phyloP scores from a whole-genome alignment of 2,888 invertebrate species.

The Molorchus minor region DNA sequence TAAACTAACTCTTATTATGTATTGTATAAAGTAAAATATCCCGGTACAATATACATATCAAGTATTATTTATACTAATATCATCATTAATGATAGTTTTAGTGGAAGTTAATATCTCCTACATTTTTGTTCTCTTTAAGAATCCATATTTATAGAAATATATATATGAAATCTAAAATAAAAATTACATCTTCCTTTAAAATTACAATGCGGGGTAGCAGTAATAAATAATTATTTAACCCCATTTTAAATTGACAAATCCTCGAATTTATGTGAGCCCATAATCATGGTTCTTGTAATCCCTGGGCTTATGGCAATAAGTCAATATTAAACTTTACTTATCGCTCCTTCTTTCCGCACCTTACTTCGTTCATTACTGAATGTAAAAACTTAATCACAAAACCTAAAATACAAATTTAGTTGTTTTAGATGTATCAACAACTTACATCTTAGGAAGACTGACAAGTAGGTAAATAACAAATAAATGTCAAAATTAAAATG shows the following conservation, averaged over 20 bases:
- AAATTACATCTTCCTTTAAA: background rate
- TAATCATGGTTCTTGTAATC: constrained; percentile 57
- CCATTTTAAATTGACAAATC: constrained; percentile 58
- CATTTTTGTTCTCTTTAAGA: too few species aligned
- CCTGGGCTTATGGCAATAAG: constrained; percentile 53
- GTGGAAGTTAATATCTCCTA: background rate
- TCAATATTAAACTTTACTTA: constrained; percentile 57
- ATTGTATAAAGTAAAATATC: too few species aligned
- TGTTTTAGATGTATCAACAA: too few species aligned
- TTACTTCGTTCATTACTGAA: constrained; percentile 42
- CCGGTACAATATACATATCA: too few species aligned
- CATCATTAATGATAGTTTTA: too few species aligned
- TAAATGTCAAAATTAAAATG: constrained; percentile 60
- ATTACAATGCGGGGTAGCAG: constrained; percentile 36
- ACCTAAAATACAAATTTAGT: too few species aligned
- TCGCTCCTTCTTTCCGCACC: constrained; percentile 51
- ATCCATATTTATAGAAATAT: too few species aligned
- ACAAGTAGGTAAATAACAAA: too few species aligned
- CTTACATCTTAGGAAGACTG: too few species aligned
- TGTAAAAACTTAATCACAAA: constrained; percentile 31
- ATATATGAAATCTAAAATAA: background rate
- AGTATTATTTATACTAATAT: too few species aligned
- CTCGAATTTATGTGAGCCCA: constrained; percentile 52
- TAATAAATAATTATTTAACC: constrained; percentile 56
- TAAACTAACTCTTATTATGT: too few species aligned